Evolutionary conservation across 2,888 invertebrate genomes (phyloP), one percentile per base, ranked within the genome.

Genomic region (Chrysolina oricalcia): DNA sequence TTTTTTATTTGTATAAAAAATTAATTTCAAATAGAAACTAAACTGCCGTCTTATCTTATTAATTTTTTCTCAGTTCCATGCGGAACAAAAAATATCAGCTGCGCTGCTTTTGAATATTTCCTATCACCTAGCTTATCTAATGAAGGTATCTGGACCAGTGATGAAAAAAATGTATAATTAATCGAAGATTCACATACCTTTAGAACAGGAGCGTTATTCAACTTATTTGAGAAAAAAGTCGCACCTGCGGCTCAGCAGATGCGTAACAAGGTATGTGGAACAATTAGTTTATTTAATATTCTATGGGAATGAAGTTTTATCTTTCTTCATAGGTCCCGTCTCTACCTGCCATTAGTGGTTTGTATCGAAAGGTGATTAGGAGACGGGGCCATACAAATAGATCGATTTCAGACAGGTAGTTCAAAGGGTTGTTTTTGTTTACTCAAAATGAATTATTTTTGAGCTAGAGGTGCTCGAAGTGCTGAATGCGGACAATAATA

Each of bases 221-320:
- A 53, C 56, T 23, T 35, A n/a, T 27, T n/a, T 27, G 59, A 59
- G n/a, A 59, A 50, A 35, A 27, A 59, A 59, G 59, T 23, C 27
- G 8, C 76, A 78, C 78, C 78, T 78, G 78, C 78, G n/a, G n/a
- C n/a, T n/a, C n/a, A 66, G 78, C 78, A 78, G 78, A 78, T 78
- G 78, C 71, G 68, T 74, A 75, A 70, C 73, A 59, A 53, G 56
- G 71, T 73, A 73, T 76, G 74, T 64, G 78, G 67, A 70, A 27
- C 53, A 74, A 76, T 74, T 70, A 50, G 35, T 69, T 70, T 59
- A 76, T 73, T 73, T 59, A 73, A 69, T 53, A 66, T n/a, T 53
- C 15, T 66, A 56, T 67, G 70, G 73, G 73, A 70, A 76, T 62
- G 65, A 71, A 41, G 46, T 62, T 53, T 64, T n/a, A 64, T 41